phyloP scores from a whole-genome alignment of 1,140 invertebrate species.

The Muscidifurax raptorellus region DNA sequence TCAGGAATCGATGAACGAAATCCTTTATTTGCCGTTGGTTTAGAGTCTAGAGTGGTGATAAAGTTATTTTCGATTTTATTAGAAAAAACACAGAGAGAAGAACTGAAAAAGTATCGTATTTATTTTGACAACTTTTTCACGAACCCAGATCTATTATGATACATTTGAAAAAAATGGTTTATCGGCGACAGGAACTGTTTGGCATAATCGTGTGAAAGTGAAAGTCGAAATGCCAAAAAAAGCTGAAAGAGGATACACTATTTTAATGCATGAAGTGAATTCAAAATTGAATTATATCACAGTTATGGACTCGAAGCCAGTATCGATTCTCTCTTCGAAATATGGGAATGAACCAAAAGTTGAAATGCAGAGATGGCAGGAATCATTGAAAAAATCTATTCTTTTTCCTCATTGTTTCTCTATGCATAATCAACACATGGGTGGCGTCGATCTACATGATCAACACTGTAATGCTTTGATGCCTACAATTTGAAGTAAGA shows the following conservation, averaged over 20 bases:
- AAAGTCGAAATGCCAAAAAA: slow-evolving; percentile 36
- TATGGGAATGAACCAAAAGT: slow-evolving; percentile 21
- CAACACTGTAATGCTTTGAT: slow-evolving; percentile 47
- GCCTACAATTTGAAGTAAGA: slow-evolving; percentile 40
- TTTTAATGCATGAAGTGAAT: slow-evolving; percentile 12
- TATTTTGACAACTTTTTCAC: slow-evolving; percentile 54
- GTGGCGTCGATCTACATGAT: slow-evolving; percentile 42
- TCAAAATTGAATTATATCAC: slow-evolving; percentile 39
- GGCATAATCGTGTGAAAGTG: slow-evolving; percentile 47
- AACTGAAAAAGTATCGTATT: slow-evolving; percentile 36
- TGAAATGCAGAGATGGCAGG: slow-evolving; percentile 9
- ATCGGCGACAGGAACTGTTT: slow-evolving; percentile 35
- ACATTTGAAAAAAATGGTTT: slow-evolving; percentile 51
- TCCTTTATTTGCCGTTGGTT: background rate
- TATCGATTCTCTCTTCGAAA: slow-evolving; percentile 24
- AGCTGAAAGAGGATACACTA: slow-evolving; percentile 3
- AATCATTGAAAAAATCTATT: background rate
- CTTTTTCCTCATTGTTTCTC: slow-evolving; percentile 38
- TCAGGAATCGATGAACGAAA: background rate
- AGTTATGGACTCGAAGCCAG: slow-evolving; percentile 44
- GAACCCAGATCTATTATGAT: slow-evolving; percentile 40
- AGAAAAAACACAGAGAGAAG: background rate
- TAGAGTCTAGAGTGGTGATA: slow-evolving; percentile 36
- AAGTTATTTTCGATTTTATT: slow-evolving; percentile 34
- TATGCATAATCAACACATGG: slow-evolving; percentile 35